Conservation (phyloP, 2,888 invertebrate genomes). For the Charanyca ferruginea region DNA sequence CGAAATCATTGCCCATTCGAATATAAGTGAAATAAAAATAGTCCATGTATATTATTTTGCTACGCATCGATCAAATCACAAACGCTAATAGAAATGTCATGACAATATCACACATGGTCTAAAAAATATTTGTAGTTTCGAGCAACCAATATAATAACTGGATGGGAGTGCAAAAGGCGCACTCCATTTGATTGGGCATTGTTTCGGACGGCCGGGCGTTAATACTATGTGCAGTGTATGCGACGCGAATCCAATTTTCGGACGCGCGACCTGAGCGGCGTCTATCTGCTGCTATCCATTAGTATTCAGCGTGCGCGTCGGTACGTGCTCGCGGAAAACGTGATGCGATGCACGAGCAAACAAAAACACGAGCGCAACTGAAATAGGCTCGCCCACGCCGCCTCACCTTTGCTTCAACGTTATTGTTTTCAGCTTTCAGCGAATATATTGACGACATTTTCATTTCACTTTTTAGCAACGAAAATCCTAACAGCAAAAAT, state of each 20-base stretch:
- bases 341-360: slow-evolving; percentile 81
- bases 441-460: slow-evolving; percentile 42
- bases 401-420: slow-evolving; percentile 66
- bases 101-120: slow-evolving; percentile 12
- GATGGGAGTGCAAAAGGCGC: slow-evolving; percentile 53
- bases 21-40: slow-evolving; percentile 33
- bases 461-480: slow-evolving; percentile 29
- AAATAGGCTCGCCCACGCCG: slow-evolving; percentile 74
- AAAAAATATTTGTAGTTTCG: slow-evolving; percentile 44
- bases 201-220: slow-evolving; percentile 77
- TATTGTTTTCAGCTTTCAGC: slow-evolving; percentile 67
- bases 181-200: slow-evolving; percentile 86
- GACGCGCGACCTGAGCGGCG: slow-evolving; percentile 75
- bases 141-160: slow-evolving; percentile 56
- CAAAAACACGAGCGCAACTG: slow-evolving; percentile 79
- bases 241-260: slow-evolving; percentile 85
- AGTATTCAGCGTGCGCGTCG: slow-evolving; percentile 77
- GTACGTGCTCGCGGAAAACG: slow-evolving; percentile 81
- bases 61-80: slow-evolving; percentile 32
- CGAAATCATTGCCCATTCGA: slow-evolving; percentile 41
- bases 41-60: neutral
- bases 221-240: slow-evolving; percentile 79
- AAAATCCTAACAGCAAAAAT: slow-evolving; percentile 11
- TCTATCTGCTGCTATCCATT: slow-evolving; percentile 76
- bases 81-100: slow-evolving; percentile 25